A percentile compares a stretch with the other conserved stretches of the same genome.
Conservation (phyloP, 2,113 vertebrate species). For the Serilophus lunatus region DNA sequence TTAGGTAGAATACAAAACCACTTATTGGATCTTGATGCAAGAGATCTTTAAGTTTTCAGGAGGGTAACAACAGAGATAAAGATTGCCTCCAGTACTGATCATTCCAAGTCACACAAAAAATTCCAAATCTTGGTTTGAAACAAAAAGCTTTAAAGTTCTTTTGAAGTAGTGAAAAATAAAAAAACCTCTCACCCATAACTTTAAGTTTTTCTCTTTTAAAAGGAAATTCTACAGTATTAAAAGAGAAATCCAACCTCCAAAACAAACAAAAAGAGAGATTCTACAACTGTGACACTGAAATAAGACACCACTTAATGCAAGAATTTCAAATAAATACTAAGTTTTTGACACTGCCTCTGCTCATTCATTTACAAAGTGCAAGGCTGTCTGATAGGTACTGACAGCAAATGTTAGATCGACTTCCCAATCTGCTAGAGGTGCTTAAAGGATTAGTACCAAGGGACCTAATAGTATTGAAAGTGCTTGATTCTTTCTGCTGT, state of each 20-base stretch:
- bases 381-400: neutral
- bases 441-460: constrained; percentile 16
- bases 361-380: neutral
- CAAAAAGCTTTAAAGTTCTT: neutral
- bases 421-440: neutral
- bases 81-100: neutral
- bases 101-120: neutral
- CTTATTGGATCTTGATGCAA: neutral
- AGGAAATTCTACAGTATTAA: neutral
- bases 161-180: neutral
- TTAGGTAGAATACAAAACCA: neutral
- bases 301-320: neutral
- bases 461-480: neutral
- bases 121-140: neutral
- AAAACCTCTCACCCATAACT: neutral
- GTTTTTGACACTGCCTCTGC: neutral
- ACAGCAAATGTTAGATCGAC: constrained; percentile 33
- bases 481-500: neutral
- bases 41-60: neutral
- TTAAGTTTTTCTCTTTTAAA: neutral
- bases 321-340: neutral
- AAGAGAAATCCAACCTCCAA: neutral
- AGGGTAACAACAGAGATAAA: neutral
- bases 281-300: neutral
- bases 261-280: neutral